Percentiles rank a stretch among this genome's conserved stretches.
These are phyloP conservation scores for Sympetrum striolatum DNA, from an alignment of 2,888 invertebrate species.

Conservation along the genomic window DNA sequence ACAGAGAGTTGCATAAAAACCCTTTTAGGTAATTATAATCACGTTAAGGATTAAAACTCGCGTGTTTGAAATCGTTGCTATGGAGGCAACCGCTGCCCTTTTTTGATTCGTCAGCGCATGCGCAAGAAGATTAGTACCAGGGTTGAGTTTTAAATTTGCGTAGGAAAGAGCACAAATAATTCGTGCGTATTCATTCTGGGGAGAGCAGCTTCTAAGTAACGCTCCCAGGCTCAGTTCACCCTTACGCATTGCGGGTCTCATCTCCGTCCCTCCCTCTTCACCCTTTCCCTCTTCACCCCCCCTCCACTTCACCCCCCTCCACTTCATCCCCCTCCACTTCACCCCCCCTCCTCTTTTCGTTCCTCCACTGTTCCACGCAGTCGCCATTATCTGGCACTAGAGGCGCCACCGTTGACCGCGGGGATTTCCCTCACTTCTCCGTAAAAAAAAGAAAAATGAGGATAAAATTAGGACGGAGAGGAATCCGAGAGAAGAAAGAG, in stretches of 20 bases:
- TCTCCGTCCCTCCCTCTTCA: not conserved
- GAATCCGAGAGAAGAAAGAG: not conserved
- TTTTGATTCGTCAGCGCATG: no score
- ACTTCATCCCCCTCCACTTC: no score
- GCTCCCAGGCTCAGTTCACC: not conserved
- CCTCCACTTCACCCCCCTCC: not conserved
- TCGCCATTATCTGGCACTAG: not conserved
- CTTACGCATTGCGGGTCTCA: constrained; percentile 39
- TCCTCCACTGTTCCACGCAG: not conserved
- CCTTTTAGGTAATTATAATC: no score
- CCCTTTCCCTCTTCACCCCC: not conserved
- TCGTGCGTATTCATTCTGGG: not conserved
- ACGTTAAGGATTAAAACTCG: no score
- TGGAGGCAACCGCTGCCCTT: no score
- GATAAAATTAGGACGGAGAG: not conserved
- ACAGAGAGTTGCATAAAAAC: no score
- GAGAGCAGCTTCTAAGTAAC: not conserved
- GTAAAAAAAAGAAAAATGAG: not conserved
- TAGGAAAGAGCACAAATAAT: not conserved
- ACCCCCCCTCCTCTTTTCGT: not conserved
- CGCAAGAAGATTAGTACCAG: no score
- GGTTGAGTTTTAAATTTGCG: no score
- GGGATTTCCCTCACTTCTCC: not conserved
- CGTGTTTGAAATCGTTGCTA: no score
- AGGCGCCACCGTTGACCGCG: constrained; percentile 2